Evolutionary conservation across 92 coral and sea anemone species (phyloP).

Genomic region (Palythoa caribaeorum): DNA sequence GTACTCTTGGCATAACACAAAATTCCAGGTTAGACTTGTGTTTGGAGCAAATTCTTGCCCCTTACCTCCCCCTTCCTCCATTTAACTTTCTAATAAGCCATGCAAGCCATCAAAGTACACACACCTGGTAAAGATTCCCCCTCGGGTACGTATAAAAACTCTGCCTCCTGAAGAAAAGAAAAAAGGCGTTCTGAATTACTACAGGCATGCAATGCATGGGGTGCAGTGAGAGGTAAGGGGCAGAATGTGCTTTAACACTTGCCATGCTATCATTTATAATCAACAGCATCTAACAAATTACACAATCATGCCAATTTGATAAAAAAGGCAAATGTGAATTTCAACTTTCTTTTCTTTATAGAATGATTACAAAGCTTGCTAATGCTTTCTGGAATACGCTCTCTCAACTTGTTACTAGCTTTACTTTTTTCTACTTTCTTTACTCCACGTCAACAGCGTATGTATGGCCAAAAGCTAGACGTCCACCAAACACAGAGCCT

Average conservation of each 20-base stretch:
- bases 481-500: too few species aligned
- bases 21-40: neutral
- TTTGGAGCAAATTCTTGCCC: neutral
- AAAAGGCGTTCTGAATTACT: neutral
- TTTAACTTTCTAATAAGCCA: neutral
- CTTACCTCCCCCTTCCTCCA: neutral
- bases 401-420: too few species aligned
- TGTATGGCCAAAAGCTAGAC: too few species aligned
- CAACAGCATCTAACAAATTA: neutral
- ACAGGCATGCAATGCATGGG: neutral
- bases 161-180: slow-evolving; percentile 2
- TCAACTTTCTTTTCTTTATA: too few species aligned
- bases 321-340: too few species aligned
- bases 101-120: neutral
- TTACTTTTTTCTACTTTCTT: too few species aligned
- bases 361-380: too few species aligned
- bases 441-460: too few species aligned
- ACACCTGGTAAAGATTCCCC: slow-evolving; percentile 3
- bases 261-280: neutral
- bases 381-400: too few species aligned
- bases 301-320: neutral
- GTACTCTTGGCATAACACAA: neutral
- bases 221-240: neutral
- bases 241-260: neutral
- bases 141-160: slow-evolving; percentile 24